Evolutionary conservation across 2,797 vertebrate genomes (phyloP).

Genomic region (Cyclura pinguis): DNA sequence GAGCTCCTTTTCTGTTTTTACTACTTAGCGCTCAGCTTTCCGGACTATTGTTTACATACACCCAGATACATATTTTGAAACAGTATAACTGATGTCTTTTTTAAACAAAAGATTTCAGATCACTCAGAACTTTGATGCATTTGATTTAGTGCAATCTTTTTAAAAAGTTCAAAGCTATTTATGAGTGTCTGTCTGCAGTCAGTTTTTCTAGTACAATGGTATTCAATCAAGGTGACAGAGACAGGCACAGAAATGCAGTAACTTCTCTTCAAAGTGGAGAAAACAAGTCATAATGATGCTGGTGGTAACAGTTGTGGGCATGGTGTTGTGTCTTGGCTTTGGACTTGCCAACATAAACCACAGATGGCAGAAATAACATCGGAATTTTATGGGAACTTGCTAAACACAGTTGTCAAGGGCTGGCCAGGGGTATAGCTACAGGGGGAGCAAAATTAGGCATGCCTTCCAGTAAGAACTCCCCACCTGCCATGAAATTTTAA

Average conservation of each 20-base stretch:
- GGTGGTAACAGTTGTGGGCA: not conserved
- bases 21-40: not conserved
- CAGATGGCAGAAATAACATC: not conserved
- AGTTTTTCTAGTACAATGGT: not conserved
- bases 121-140: not conserved
- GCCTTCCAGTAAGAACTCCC: no score
- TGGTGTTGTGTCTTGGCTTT: not conserved
- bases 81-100: not conserved
- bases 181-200: not conserved
- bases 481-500: no score
- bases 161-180: not conserved
- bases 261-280: conserved; percentile 1
- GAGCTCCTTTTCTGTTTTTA: not conserved
- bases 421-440: no score
- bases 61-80: not conserved
- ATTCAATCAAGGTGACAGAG: conserved; percentile 25
- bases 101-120: not conserved
- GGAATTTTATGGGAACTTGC: not conserved
- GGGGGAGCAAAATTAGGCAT: no score
- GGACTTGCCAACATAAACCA: not conserved
- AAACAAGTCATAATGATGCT: not conserved
- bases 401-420: no score
- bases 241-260: not conserved
- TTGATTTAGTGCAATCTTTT: not conserved
- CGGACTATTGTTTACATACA: not conserved